Conservation (phyloP, 2,888 invertebrate genomes). For the Noctua janthina region DNA sequence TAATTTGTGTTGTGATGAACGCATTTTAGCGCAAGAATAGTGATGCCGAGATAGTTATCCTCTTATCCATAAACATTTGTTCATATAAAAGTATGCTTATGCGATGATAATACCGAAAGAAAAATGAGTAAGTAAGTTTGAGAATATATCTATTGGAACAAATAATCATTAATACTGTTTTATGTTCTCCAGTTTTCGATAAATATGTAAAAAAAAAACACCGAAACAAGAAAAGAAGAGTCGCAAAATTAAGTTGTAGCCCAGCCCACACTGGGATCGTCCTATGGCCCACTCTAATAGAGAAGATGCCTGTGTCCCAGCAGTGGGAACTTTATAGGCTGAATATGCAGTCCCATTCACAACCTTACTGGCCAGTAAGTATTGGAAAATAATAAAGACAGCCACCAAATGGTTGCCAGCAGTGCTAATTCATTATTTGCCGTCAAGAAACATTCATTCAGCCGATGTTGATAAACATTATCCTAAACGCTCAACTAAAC, state of each 20-base stretch:
- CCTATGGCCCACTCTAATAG: not conserved
- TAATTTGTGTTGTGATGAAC: constrained; percentile 11
- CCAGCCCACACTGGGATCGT: not conserved
- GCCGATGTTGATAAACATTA: constrained; percentile 18
- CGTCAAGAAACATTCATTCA: not conserved
- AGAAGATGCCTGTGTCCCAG: not conserved
- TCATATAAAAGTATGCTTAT: not conserved
- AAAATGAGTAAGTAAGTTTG: not conserved
- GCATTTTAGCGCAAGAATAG: not conserved
- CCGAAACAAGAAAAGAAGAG: no score
- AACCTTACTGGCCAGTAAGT: constrained; percentile 5
- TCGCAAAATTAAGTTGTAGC: not conserved
- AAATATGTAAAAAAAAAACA: not conserved
- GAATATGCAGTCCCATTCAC: not conserved
- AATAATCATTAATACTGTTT: not conserved
- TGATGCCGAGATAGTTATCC: not conserved
- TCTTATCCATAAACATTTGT: not conserved
- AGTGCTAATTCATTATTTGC: not conserved
- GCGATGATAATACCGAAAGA: not conserved
- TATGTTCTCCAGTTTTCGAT: not conserved
- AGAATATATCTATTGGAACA: not conserved
- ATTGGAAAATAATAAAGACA: constrained; percentile 26
- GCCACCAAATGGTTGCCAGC: not conserved
- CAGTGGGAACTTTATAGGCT: not conserved
- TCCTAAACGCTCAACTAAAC: not conserved